Evolutionary conservation across 2,113 vertebrate species (phyloP).

Genomic region (Carassius carassius): DNA sequence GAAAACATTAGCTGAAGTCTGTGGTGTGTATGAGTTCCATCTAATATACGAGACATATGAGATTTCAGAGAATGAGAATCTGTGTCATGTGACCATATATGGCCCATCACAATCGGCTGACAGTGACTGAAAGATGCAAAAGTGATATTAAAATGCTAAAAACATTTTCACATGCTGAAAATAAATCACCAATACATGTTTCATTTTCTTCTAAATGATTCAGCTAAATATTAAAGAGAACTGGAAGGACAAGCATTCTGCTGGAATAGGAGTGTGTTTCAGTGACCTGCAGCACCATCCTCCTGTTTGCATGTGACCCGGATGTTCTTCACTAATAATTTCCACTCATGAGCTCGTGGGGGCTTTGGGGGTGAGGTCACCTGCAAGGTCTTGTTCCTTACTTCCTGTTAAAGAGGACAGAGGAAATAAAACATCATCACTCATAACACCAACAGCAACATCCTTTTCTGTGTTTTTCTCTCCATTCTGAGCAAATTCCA

Average conservation of each 20-base stretch:
- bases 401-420: slow-evolving; percentile 67
- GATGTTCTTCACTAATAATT: slow-evolving; percentile 88
- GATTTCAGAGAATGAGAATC: not conserved
- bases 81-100: not conserved
- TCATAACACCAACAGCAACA: slow-evolving; percentile 26
- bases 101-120: not conserved
- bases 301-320: slow-evolving; percentile 67
- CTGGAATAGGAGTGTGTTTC: slow-evolving; percentile 28
- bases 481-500: slow-evolving; percentile 18
- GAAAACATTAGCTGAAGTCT: slow-evolving; percentile 26
- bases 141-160: not conserved
- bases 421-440: slow-evolving; percentile 46
- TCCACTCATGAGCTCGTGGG: slow-evolving; percentile 90
- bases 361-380: slow-evolving; percentile 89
- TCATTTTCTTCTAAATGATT: not conserved
- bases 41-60: not conserved
- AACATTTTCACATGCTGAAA: not conserved
- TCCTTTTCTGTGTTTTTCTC: slow-evolving; percentile 14
- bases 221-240: not conserved
- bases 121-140: not conserved
- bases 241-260: not conserved
- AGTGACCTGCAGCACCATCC: slow-evolving; percentile 80
- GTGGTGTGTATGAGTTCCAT: not conserved
- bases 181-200: not conserved
- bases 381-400: slow-evolving; percentile 63